Evolutionary conservation across 2,888 invertebrate species (phyloP).

Genomic region (Drosophila subquinaria): DNA sequence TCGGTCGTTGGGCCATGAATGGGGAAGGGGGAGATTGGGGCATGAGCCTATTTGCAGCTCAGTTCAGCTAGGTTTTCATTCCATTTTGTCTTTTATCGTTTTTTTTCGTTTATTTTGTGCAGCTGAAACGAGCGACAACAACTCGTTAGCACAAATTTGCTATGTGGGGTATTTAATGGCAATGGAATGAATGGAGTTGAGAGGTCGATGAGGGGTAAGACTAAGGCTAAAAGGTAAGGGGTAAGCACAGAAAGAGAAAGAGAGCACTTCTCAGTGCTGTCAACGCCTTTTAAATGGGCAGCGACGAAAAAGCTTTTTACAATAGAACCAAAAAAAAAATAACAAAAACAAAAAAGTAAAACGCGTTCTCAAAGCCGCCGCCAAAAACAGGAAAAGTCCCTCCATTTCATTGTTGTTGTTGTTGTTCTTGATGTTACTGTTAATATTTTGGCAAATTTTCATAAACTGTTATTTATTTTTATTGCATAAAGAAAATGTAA

Average conservation of each 20-base stretch:
- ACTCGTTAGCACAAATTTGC: conserved; percentile 79
- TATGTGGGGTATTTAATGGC: conserved; percentile 57
- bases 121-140: conserved; percentile 66
- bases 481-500: conserved; percentile 72
- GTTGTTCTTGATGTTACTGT: conserved; percentile 46
- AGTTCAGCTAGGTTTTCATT: conserved; percentile 43
- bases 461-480: conserved; percentile 80
- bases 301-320: conserved; percentile 64
- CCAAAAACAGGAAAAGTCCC: conserved; percentile 77
- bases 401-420: conserved; percentile 40
- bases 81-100: conserved; percentile 8
- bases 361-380: conserved; percentile 56
- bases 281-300: conserved; percentile 79
- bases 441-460: conserved; percentile 81
- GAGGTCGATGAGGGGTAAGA: conserved; percentile 23
- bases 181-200: not conserved
- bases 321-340: conserved; percentile 55
- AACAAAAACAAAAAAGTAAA: conserved; percentile 30
- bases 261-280: conserved; percentile 52
- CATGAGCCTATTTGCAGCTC: conserved; percentile 55
- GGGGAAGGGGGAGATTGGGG: not conserved
- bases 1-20: conserved; percentile 21
- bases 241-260: not conserved
- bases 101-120: conserved; percentile 28
- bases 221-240: not conserved